These are phyloP conservation scores for Drosophila macrothrix DNA, from an alignment of 2,888 invertebrate genomes.

Conservation along the genomic window DNA sequence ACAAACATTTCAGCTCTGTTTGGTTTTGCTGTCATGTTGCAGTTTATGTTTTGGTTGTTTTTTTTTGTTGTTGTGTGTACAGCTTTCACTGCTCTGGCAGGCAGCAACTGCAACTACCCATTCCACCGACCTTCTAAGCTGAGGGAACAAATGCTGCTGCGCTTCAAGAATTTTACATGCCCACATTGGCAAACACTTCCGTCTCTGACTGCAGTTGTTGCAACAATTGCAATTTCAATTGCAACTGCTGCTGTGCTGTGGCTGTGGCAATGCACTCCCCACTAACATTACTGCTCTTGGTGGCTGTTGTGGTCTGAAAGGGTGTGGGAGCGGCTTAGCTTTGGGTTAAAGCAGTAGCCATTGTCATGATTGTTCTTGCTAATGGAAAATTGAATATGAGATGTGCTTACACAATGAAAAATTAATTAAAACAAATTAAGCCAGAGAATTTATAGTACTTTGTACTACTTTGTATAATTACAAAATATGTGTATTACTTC, in stretches of 20 bases:
- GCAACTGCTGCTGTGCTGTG: constrained; percentile 12
- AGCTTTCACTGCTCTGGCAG: constrained; percentile 37
- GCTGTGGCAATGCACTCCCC: constrained; percentile 10
- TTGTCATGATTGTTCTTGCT: constrained; percentile 26
- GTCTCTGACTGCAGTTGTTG: constrained; percentile 43
- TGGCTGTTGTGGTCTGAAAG: constrained; percentile 4
- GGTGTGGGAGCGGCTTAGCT: constrained; percentile 15
- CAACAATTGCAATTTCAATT: constrained; percentile 16
- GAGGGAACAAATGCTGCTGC: constrained; percentile 53
- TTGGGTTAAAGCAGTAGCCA: constrained; percentile 17
- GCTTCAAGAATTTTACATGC: constrained; percentile 64
- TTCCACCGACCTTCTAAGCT: not conserved
- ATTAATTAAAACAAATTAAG: not conserved
- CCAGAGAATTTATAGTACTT: not conserved
- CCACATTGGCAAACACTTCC: constrained; percentile 58
- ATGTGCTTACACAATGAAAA: not conserved
- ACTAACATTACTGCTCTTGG: constrained; percentile 8
- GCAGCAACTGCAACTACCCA: constrained; percentile 36
- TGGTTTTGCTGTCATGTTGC: constrained; percentile 4
- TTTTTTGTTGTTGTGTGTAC: constrained; percentile 1
- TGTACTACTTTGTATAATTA: not conserved
- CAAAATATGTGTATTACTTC: not conserved
- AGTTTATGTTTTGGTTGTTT: not conserved
- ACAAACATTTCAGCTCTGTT: constrained; percentile 51
- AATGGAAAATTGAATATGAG: constrained; percentile 53